Percentiles rank a stretch among this genome's conserved stretches.
phyloP scores from a whole-genome alignment of 2,113 vertebrate genomes.

The Lepus timidus region DNA sequence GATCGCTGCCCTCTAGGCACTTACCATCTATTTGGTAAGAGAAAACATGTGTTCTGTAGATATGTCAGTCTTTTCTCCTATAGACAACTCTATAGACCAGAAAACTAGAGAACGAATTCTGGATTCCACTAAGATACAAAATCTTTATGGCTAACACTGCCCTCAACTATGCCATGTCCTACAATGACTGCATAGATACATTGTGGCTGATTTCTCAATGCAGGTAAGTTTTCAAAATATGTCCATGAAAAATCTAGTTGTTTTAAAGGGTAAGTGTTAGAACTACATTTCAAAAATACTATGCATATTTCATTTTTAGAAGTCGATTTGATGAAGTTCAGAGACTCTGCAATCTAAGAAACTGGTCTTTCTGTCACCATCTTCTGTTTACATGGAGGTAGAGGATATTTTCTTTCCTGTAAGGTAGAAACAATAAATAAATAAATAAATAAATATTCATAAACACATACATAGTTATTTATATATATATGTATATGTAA shows the following conservation, averaged over 20 bases:
- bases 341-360: conserved; percentile 43
- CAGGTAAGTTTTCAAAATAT: conserved; percentile 30
- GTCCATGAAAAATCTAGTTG: neutral
- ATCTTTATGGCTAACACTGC: neutral
- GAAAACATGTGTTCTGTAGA: neutral
- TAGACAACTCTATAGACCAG: neutral
- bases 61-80: neutral
- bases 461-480: neutral
- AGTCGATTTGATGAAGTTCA: conserved; percentile 41
- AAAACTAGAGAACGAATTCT: neutral
- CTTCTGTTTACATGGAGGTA: neutral
- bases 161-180: neutral
- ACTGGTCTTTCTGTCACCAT: neutral
- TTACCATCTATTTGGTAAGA: neutral
- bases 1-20: neutral
- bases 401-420: conserved; percentile 61
- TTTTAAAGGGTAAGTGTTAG: conserved; percentile 41
- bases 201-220: neutral
- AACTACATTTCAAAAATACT: neutral
- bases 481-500: neutral
- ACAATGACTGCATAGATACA: neutral
- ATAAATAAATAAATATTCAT: neutral
- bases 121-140: neutral
- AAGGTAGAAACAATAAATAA: neutral
- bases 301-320: conserved; percentile 17